phyloP scores from a whole-genome alignment of 2,888 invertebrate species.

The Thelaira solivaga region DNA sequence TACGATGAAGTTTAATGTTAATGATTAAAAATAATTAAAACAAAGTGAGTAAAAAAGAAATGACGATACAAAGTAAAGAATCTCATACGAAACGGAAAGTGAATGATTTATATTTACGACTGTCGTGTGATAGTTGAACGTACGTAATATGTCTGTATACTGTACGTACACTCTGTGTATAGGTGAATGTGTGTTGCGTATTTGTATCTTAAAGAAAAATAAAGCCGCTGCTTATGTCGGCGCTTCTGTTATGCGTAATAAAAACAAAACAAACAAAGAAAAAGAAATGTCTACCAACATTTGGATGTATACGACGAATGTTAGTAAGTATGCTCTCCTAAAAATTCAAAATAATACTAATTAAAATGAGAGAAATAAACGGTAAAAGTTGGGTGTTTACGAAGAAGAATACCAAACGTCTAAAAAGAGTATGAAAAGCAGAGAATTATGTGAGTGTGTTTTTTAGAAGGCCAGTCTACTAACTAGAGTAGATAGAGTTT shows the following conservation, averaged over 20 bases:
- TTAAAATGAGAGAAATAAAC: conserved; percentile 48
- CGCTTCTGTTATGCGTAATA: conserved; percentile 40
- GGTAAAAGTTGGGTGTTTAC: conserved; percentile 63
- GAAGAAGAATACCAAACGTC: conserved; percentile 50
- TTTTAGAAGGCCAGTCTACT: conserved; percentile 51
- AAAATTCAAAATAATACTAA: conserved; percentile 21
- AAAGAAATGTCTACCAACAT: conserved; percentile 28
- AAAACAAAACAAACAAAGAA: conserved; percentile 6
- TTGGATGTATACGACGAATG: conserved; percentile 16
- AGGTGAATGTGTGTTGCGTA: neutral
- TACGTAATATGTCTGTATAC: conserved; percentile 8
- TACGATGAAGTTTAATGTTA: conserved; percentile 11
- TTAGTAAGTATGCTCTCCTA: conserved; percentile 24
- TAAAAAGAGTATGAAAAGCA: conserved; percentile 29
- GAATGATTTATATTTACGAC: conserved; percentile 49
- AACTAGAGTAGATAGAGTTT: conserved; percentile 56
- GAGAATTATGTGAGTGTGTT: neutral
- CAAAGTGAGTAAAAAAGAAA: conserved; percentile 5
- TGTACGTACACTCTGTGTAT: neutral
- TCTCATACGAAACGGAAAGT: conserved; percentile 52
- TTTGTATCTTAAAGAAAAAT: conserved; percentile 19
- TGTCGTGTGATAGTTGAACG: conserved; percentile 40
- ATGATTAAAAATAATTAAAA: neutral
- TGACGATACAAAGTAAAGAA: conserved; percentile 1
- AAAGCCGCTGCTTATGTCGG: conserved; percentile 15